Evolutionary conservation across 2,797 vertebrate genomes (phyloP).

Genomic region (Hypotaenidia okinawae): DNA sequence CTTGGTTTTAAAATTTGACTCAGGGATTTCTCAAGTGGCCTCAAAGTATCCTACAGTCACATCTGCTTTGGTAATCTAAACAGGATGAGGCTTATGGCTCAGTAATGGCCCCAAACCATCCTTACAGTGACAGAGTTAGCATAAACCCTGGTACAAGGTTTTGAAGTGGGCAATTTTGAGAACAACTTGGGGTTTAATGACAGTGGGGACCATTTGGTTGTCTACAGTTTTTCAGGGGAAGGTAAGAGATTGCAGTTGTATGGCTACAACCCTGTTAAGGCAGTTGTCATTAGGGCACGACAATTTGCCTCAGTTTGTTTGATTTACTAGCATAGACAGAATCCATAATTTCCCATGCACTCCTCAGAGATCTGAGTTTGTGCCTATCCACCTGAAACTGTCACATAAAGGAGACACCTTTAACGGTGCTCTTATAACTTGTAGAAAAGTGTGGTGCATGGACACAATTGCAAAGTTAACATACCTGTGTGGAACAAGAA

Average conservation of each 20-base stretch:
- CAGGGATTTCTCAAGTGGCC: neutral
- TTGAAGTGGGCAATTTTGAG: neutral
- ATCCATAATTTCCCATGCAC: fast-evolving
- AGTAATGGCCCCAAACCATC: neutral
- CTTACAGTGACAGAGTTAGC: neutral
- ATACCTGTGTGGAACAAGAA: neutral
- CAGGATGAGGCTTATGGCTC: neutral
- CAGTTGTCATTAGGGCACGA: neutral
- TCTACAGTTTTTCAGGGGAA: neutral
- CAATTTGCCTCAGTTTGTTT: neutral
- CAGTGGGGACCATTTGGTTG: neutral
- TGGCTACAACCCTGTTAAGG: neutral
- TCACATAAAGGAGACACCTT: neutral
- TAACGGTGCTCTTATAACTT: neutral
- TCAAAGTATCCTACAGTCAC: neutral
- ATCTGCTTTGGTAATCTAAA: neutral
- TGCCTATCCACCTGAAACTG: neutral
- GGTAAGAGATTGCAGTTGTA: neutral
- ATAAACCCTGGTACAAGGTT: neutral
- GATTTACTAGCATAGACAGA: neutral
- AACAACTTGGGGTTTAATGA: neutral
- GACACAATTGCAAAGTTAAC: neutral
- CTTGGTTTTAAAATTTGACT: neutral
- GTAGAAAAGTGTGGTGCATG: neutral
- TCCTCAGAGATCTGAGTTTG: neutral